These are phyloP conservation scores for Neodiprion lecontei DNA, from an alignment of 1,140 invertebrate species.

Conservation along the genomic window DNA sequence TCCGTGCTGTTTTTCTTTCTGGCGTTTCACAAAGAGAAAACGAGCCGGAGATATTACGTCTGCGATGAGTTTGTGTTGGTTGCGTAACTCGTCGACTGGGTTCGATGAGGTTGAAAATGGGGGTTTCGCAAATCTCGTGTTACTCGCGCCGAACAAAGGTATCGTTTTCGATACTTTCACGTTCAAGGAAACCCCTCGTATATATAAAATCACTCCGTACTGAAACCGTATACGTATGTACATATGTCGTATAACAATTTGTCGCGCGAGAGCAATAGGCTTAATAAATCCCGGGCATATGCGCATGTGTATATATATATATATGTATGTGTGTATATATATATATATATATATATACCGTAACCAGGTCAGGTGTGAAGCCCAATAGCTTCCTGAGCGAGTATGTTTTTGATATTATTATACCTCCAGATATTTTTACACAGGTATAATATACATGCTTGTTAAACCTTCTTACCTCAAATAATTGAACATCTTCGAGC, in stretches of 20 bases:
- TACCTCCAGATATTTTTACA: no score
- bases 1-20: neutral
- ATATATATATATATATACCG: neutral
- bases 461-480: no score
- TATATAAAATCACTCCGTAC: neutral
- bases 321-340: no score
- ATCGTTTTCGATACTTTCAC: slow-evolving; percentile 7
- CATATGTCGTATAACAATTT: neutral
- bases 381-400: neutral
- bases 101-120: neutral
- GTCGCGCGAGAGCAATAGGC: neutral
- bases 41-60: no score
- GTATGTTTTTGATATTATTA: no score
- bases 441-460: no score
- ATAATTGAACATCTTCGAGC: no score
- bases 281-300: neutral
- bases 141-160: slow-evolving; percentile 6
- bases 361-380: neutral
- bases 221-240: neutral
- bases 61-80: no score
- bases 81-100: no score
- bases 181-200: neutral
- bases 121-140: slow-evolving; percentile 5
- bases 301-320: neutral
- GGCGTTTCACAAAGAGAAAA: neutral